phyloP scores from a whole-genome alignment of 2,113 vertebrate species.

The Alces alces region DNA sequence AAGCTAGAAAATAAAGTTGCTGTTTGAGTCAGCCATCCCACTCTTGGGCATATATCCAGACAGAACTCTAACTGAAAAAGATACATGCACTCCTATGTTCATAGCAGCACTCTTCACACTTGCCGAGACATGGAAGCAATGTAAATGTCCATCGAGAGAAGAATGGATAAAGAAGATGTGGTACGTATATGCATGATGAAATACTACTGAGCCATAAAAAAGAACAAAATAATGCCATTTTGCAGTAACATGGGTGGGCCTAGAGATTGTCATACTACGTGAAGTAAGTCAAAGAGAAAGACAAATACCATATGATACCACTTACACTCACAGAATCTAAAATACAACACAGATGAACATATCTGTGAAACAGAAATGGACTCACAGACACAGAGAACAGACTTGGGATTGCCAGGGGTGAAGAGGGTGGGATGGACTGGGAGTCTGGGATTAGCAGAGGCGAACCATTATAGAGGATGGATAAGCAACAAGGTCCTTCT shows the following conservation, averaged over 20 bases:
- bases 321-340: not conserved
- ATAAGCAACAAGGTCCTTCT: not conserved
- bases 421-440: not conserved
- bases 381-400: not conserved
- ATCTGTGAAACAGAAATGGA: not conserved
- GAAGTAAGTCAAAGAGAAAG: not conserved
- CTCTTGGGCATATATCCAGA: not conserved
- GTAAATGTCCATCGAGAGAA: not conserved
- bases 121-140: not conserved
- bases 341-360: not conserved
- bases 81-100: not conserved
- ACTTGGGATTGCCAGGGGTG: not conserved
- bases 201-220: not conserved
- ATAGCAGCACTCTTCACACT: not conserved
- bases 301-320: not conserved
- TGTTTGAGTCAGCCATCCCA: not conserved
- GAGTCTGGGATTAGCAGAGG: not conserved
- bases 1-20: not conserved
- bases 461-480: not conserved
- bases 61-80: not conserved
- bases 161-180: not conserved
- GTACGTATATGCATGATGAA: rapidly evolving
- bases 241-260: not conserved
- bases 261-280: not conserved
- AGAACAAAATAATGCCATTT: not conserved